Percentiles rank a stretch among this genome's conserved stretches.
phyloP scores from a whole-genome alignment of 2,888 invertebrate species.

The Merodon equestris region DNA sequence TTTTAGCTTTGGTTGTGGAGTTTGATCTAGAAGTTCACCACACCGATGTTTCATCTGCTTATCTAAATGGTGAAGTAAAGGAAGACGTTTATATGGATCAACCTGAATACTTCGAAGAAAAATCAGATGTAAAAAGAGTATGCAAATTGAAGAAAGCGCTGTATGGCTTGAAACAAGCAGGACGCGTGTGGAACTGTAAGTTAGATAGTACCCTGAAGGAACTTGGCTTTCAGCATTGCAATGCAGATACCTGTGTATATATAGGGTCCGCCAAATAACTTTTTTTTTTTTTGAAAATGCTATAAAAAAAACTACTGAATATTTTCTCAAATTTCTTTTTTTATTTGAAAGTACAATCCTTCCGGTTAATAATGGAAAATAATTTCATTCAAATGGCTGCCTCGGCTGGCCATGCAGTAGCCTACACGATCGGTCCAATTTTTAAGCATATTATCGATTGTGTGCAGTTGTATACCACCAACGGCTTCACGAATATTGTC shows the following conservation, averaged over 20 bases:
- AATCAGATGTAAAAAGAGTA: constrained; percentile 16
- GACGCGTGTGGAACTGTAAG: constrained; percentile 20
- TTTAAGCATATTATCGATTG: too few relatives aligned
- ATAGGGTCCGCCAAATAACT: too few relatives aligned
- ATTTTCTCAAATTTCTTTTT: too few relatives aligned
- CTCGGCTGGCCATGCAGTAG: too few relatives aligned
- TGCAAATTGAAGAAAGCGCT: constrained; percentile 7
- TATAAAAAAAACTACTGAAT: too few relatives aligned
- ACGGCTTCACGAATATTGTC: too few relatives aligned
- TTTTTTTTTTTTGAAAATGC: too few relatives aligned
- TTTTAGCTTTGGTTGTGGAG: constrained; percentile 51
- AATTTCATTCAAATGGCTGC: too few relatives aligned
- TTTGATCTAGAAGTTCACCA: constrained; percentile 39
- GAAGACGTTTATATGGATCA: constrained; percentile 29
- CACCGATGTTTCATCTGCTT: constrained; percentile 27
- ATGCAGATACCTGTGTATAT: constrained; percentile 30
- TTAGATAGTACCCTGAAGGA: constrained; percentile 5
- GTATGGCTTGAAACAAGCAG: constrained; percentile 13
- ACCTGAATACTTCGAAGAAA: constrained; percentile 14
- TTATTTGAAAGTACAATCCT: too few relatives aligned
- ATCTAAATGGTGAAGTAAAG: constrained; percentile 23
- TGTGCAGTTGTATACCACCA: too few relatives aligned
- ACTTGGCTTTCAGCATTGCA: constrained; percentile 25
- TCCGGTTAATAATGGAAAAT: too few relatives aligned
- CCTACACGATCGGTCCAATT: too few relatives aligned